A percentile compares a stretch with the other conserved stretches of the same genome.
Evolutionary conservation across 2,113 vertebrate species (phyloP).

Genomic region (Cryptotis parvus): DNA sequence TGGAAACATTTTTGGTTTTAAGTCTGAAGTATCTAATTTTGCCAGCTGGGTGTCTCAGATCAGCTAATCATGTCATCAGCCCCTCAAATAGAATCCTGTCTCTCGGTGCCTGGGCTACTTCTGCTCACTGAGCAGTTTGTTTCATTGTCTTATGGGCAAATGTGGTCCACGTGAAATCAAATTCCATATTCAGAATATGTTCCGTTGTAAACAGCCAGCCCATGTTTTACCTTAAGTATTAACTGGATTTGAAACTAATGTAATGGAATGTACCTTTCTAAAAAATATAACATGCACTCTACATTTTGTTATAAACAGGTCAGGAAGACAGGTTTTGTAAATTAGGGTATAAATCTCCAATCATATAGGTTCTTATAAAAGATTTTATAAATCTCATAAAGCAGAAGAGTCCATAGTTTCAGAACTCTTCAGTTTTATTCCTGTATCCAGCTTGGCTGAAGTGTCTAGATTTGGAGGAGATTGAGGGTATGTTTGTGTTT

Average conservation of each 20-base stretch:
- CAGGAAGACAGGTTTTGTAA: background rate
- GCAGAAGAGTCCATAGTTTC: background rate
- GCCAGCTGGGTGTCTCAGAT: background rate
- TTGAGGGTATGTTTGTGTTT: background rate
- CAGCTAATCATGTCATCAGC: background rate
- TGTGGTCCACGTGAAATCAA: background rate
- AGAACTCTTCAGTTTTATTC: background rate
- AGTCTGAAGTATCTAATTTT: background rate
- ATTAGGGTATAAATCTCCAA: background rate
- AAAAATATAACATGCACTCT: background rate
- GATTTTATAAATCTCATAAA: background rate
- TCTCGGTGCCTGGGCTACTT: background rate
- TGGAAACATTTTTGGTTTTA: conserved; percentile 7
- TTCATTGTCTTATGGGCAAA: background rate
- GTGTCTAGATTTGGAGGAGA: background rate
- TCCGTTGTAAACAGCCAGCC: background rate
- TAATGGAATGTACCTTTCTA: background rate
- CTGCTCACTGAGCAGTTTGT: background rate
- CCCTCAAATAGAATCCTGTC: background rate
- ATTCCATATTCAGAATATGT: background rate
- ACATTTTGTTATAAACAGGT: conserved; percentile 12
- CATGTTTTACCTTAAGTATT: background rate
- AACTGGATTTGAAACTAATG: background rate
- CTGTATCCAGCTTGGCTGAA: background rate
- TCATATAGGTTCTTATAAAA: no score